phyloP scores from a whole-genome alignment of 2,888 invertebrate genomes.

The Aspidapion aeneum region DNA sequence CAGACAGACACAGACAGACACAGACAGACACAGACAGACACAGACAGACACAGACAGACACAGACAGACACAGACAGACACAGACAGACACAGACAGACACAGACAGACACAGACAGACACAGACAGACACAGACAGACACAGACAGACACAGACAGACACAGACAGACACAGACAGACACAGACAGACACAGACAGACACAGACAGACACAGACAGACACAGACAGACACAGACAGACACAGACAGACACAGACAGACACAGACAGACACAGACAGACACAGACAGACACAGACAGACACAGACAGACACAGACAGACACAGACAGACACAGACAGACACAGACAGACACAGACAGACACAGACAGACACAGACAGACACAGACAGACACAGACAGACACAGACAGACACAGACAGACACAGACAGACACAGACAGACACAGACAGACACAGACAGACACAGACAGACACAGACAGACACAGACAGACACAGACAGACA shows the following conservation, averaged over 20 bases:
- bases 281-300: constrained; percentile 8
- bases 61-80: constrained; percentile 8
- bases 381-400: constrained; percentile 9
- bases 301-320: constrained; percentile 8
- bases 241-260: constrained; percentile 8
- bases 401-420: constrained; percentile 7
- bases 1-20: constrained; percentile 7
- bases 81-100: constrained; percentile 8
- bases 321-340: constrained; percentile 9
- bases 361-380: constrained; percentile 9
- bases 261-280: constrained; percentile 8
- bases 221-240: constrained; percentile 8
- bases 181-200: constrained; percentile 8
- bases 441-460: constrained; percentile 9
- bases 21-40: constrained; percentile 8
- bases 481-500: constrained; percentile 7
- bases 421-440: constrained; percentile 10
- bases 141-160: constrained; percentile 7
- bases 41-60: constrained; percentile 8
- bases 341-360: constrained; percentile 9
- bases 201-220: constrained; percentile 8
- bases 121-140: constrained; percentile 6
- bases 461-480: constrained; percentile 7
- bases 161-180: constrained; percentile 6
- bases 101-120: no score